Evolutionary conservation across 92 coral and sea anemone species (phyloP).

Genomic region (Anthopleura xanthogrammica): DNA sequence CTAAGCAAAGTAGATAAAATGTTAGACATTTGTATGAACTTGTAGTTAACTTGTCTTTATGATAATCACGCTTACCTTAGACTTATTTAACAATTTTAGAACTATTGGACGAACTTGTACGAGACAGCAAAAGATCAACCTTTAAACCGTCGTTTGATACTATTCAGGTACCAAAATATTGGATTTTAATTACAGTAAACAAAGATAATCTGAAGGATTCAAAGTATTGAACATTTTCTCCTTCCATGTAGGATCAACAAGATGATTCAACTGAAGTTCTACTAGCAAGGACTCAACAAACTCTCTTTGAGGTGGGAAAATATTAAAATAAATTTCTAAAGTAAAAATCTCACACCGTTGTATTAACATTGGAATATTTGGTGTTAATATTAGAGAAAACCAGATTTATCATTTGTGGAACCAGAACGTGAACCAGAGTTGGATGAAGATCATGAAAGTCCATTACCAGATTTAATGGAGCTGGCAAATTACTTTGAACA

Average conservation of each 20-base stretch:
- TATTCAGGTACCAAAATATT: slow-evolving; percentile 65
- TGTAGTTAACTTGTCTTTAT: not conserved
- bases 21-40: slow-evolving; percentile 2
- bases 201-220: not conserved
- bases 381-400: slow-evolving; percentile 43
- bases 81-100: slow-evolving; percentile 39
- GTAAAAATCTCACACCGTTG: not conserved
- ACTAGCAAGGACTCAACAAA: slow-evolving; percentile 86
- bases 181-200: not conserved
- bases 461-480: slow-evolving; percentile 95
- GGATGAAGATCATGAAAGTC: slow-evolving; percentile 85
- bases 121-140: slow-evolving; percentile 88
- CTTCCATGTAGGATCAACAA: slow-evolving; percentile 66
- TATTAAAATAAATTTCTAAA: not conserved
- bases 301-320: slow-evolving; percentile 74
- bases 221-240: not conserved
- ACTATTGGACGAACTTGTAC: slow-evolving; percentile 71
- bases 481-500: slow-evolving; percentile 94
- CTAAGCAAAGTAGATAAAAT: not conserved
- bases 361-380: not conserved
- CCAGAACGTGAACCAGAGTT: slow-evolving; percentile 73
- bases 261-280: slow-evolving; percentile 95
- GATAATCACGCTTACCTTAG: not conserved
- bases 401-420: slow-evolving; percentile 39
- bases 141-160: slow-evolving; percentile 86